These are phyloP conservation scores for Drosophila elegans DNA, from an alignment of 1,140 invertebrate species.

Conservation along the genomic window DNA sequence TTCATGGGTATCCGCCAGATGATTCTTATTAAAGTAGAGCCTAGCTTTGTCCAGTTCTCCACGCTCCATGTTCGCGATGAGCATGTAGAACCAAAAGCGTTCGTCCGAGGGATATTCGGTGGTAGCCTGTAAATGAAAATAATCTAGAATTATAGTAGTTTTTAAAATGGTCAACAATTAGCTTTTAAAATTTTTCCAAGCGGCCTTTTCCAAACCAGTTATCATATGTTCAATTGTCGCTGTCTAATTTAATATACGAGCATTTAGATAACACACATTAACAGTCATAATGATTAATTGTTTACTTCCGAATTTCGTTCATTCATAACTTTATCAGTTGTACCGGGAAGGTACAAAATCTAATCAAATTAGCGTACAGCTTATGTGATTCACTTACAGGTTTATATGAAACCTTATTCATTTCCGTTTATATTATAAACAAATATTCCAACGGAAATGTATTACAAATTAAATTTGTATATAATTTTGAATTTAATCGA, in stretches of 20 bases:
- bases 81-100: conserved; percentile 37
- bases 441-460: not conserved
- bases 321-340: conserved; percentile 17
- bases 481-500: not conserved
- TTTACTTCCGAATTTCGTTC: conserved; percentile 34
- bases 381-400: conserved; percentile 27
- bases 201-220: not conserved
- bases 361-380: conserved; percentile 34
- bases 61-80: conserved; percentile 54
- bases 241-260: not conserved
- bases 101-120: conserved; percentile 9
- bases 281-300: conserved; percentile 32
- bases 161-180: no score
- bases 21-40: conserved; percentile 8
- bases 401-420: not conserved
- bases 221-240: not conserved
- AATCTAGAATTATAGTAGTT: no score
- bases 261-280: conserved; percentile 22
- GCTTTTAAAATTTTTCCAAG: no score
- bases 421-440: not conserved
- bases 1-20: conserved; percentile 13
- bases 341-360: conserved; percentile 13
- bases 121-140: conserved; percentile 1
- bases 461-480: not conserved
- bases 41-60: conserved; percentile 37